Base-by-base conservation (phyloP, 2,797 vertebrate species). In the Tokudaia muenninki region DNA sequence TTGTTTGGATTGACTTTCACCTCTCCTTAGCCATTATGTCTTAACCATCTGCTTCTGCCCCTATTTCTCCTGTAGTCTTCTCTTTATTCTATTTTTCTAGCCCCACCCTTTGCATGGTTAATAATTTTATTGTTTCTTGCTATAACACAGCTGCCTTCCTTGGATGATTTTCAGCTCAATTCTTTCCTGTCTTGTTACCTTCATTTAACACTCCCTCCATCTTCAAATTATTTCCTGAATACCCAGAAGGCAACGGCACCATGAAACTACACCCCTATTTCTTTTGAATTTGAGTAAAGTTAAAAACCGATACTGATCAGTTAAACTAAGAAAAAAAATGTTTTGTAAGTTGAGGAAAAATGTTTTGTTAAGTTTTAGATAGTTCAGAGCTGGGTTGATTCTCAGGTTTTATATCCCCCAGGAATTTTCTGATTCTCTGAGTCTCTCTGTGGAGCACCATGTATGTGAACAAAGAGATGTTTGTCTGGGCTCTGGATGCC, bases 41-140 rank as follows among this genome's bases (percentile, higher is more conserved):
- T 31, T 65, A n/a, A 37, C n/a, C 90, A 26, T 34, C 37, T 65
- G 91, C 86, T 70, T 61, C 4, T 8, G 24, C 41, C 31, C 50
- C 74, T 50, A 0, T 75, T 47, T 92, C 90, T 77, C 63, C 29
- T 81, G 72, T 67, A 75, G 47, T 59, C 17, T 7, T 52, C 10
- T n/a, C 86, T 50, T 41, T 65, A 16, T 8, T 61, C 55, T 83
- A 41, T 3, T 22, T 61, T 67, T 84, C 50, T 4, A 3, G 24
- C 0, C 6, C 13, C 6, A 22, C 21, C 19, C 26, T 44, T 81
- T 86, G 26, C 41, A 29, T 88, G 14, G 6, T 21, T 95, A 90
- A 67, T 90, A 31, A n/a, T 92, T 82, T 88, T 61, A 41, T 61
- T 95, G 75, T 96, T 95, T 94, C 75, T 95, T 87, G 55, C 6